phyloP scores from a whole-genome alignment of 2,797 vertebrate species.

The Myotis daubentonii region DNA sequence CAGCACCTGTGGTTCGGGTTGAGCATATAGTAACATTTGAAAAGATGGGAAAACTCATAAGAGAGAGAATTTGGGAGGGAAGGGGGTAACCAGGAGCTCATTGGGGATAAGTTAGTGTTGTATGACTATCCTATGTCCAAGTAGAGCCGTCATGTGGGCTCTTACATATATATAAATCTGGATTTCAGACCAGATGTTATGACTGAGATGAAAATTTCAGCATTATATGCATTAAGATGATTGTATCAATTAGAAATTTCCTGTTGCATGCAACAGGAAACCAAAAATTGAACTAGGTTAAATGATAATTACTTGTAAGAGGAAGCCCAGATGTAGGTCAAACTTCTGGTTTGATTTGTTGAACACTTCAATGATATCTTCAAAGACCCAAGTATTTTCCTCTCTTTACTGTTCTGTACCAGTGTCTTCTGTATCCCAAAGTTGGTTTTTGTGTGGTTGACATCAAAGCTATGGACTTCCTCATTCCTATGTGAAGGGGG shows the following conservation, averaged over 20 bases:
- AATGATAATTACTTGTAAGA: not conserved
- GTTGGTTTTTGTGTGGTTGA: not conserved
- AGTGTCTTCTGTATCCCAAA: not conserved
- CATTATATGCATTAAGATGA: not conserved
- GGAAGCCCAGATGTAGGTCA: not conserved
- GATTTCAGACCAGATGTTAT: not conserved
- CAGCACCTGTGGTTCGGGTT: not conserved
- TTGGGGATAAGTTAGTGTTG: not conserved
- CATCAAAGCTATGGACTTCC: not conserved
- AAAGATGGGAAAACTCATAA: not conserved
- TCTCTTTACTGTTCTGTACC: not conserved
- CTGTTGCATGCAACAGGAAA: not conserved
- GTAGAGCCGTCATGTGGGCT: not conserved
- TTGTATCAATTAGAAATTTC: not conserved
- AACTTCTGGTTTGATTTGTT: not conserved
- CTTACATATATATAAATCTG: not conserved
- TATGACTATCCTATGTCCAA: not conserved
- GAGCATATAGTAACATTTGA: not conserved
- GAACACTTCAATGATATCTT: not conserved
- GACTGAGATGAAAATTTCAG: not conserved
- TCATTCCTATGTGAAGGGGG: not conserved
- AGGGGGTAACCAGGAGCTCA: not conserved
- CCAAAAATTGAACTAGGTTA: slow-evolving; percentile 3
- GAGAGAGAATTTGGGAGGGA: not conserved
- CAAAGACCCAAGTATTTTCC: not conserved